phyloP scores from a whole-genome alignment of 2,113 vertebrate species.

The Neodontobutis hainanensis region DNA sequence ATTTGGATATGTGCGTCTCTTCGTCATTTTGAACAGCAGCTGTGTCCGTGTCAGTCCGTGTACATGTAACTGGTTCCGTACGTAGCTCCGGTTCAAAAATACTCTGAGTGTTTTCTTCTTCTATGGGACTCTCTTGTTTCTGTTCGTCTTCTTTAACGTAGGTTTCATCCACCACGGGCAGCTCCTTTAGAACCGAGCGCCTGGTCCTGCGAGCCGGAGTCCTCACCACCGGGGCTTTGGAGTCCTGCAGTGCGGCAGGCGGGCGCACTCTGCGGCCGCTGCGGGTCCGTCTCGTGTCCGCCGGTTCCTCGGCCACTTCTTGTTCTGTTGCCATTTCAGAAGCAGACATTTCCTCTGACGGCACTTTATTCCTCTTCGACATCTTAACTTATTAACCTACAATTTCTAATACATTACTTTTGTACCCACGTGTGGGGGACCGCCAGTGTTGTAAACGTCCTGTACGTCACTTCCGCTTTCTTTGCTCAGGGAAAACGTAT shows the following conservation, averaged over 20 bases:
- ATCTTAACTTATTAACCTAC: slow-evolving; percentile 25
- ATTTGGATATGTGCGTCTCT: neutral
- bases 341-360: neutral
- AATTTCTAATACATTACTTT: neutral
- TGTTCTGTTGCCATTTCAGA: neutral
- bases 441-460: neutral
- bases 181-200: slow-evolving; percentile 65
- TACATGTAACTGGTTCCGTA: neutral
- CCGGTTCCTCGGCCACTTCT: slow-evolving; percentile 33
- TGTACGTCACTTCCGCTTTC: slow-evolving; percentile 29
- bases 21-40: neutral
- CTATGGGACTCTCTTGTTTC: neutral
- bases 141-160: slow-evolving; percentile 1
- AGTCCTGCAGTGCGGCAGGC: slow-evolving; percentile 45
- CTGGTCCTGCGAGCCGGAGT: slow-evolving; percentile 67
- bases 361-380: slow-evolving; percentile 34
- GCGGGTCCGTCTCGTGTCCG: slow-evolving; percentile 68
- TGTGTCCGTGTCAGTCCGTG: neutral
- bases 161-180: slow-evolving; percentile 26
- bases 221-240: slow-evolving; percentile 33
- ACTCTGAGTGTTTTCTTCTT: slow-evolving; percentile 2
- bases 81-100: slow-evolving; percentile 8
- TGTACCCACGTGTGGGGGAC: slow-evolving; percentile 51
- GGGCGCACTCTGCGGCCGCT: slow-evolving; percentile 72
- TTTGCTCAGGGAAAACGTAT: neutral